Evolutionary conservation across 2,888 invertebrate species (phyloP).

Genomic region (Scelioninae gen. 1): DNA sequence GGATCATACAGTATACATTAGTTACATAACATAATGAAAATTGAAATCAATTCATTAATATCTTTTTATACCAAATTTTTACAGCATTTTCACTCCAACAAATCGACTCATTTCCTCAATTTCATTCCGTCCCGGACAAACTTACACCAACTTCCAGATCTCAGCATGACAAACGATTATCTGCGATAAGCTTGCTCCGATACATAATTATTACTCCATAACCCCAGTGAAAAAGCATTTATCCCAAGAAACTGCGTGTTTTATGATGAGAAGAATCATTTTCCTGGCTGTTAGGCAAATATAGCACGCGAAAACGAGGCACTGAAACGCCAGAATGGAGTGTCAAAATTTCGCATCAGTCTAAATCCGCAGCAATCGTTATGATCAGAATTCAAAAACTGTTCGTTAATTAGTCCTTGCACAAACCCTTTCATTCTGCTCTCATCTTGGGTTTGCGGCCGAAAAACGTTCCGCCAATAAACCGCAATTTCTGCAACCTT

Average conservation of each 20-base stretch:
- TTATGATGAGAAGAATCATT: constrained; percentile 46
- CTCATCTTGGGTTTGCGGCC: neutral
- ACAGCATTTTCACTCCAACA: no score
- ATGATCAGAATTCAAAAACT: neutral
- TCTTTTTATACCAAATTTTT: no score
- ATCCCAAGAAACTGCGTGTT: neutral
- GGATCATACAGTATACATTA: no score
- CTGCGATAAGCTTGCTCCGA: no score
- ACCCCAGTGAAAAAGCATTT: neutral
- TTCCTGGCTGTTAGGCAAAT: constrained; percentile 46
- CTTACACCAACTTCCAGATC: no score
- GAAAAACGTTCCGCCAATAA: constrained; percentile 22
- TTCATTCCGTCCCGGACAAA: no score
- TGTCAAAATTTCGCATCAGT: no score
- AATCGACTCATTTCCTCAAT: no score
- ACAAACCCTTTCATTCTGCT: neutral
- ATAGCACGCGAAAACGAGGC: constrained; percentile 25
- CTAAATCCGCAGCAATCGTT: no score
- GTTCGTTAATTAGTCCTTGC: constrained; percentile 18
- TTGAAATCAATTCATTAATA: no score
- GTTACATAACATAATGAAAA: no score
- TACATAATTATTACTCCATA: constrained; percentile 1
- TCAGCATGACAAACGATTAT: no score
- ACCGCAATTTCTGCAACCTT: constrained; percentile 25
- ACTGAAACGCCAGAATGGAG: neutral